Conservation (phyloP, 30 jellyfish, hydroid and myxozoan genomes). For the Phacellophora camtschatica region DNA sequence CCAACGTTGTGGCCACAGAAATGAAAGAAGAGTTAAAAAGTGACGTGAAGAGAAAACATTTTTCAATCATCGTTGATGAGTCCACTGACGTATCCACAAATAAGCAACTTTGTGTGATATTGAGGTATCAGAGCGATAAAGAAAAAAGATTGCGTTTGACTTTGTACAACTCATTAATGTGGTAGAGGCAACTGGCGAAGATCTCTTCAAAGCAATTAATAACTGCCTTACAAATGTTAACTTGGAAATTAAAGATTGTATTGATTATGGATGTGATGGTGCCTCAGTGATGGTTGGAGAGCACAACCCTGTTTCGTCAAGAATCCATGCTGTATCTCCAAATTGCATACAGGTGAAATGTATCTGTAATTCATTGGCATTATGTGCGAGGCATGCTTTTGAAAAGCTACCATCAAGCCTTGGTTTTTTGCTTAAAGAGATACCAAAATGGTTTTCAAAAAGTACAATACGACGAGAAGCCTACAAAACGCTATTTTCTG, state of each 20-base stretch:
- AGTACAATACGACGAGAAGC: conserved; percentile 73
- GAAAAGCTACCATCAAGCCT: conserved; percentile 72
- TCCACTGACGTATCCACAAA: conserved; percentile 58
- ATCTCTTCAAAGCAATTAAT: conserved; percentile 2
- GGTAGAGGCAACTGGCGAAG: conserved; percentile 41
- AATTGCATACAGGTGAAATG: conserved; percentile 55
- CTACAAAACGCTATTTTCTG: conserved; percentile 26
- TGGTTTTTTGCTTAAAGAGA: conserved; percentile 67
- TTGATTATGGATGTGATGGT: conserved; percentile 52
- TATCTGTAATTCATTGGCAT: conserved; percentile 74
- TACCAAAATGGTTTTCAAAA: conserved; percentile 78
- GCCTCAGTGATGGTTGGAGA: conserved; percentile 74
- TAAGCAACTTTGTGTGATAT: conserved; percentile 20
- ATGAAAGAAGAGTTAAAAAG: conserved; percentile 35
- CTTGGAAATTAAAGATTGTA: conserved; percentile 32
- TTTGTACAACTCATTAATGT: conserved; percentile 50
- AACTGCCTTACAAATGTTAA: conserved; percentile 26
- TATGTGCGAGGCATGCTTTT: conserved; percentile 52
- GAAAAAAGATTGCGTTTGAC: conserved; percentile 21
- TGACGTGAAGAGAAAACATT: conserved; percentile 35
- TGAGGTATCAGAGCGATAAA: conserved; percentile 35
- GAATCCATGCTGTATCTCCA: conserved; percentile 55
- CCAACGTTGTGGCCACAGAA: conserved; percentile 49
- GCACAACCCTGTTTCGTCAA: conserved; percentile 75
- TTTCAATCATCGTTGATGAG: conserved; percentile 45